Evolutionary conservation across 2,888 invertebrate genomes (phyloP).

Genomic region (Alloscopus bannaensis): DNA sequence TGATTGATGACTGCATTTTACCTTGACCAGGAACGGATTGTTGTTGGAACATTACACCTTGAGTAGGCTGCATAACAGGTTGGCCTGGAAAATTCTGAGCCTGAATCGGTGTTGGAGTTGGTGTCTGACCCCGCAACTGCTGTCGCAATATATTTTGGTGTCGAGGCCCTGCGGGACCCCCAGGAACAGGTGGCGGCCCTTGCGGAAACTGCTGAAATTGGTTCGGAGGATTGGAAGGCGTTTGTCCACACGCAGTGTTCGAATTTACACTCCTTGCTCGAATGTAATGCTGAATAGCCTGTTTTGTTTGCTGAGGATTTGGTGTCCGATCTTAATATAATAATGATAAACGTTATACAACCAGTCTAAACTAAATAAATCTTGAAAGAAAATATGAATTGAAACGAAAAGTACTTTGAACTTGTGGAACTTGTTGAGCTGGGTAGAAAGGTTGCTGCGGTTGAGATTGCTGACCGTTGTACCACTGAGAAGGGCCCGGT

Average conservation of each 20-base stretch:
- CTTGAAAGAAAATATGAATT: background rate
- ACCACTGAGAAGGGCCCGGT: conserved; percentile 70
- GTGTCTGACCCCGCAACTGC: conserved; percentile 69
- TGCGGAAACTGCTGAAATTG: conserved; percentile 71
- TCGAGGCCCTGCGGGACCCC: conserved; percentile 42
- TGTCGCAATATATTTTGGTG: conserved; percentile 71
- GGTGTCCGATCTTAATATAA: conserved; percentile 75
- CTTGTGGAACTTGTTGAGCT: conserved; percentile 52
- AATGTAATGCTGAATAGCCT: conserved; percentile 90
- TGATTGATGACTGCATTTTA: conserved; percentile 13
- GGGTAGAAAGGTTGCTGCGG: conserved; percentile 68
- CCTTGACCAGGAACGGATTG: conserved; percentile 75
- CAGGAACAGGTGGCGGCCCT: conserved; percentile 53
- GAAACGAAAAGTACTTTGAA: too few relatives aligned
- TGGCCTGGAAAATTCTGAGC: conserved; percentile 68
- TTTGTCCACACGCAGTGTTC: conserved; percentile 79
- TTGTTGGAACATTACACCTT: conserved; percentile 77
- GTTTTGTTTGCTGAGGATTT: conserved; percentile 82
- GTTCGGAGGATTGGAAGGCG: conserved; percentile 73
- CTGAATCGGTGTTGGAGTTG: conserved; percentile 59
- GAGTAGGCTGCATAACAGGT: conserved; percentile 69
- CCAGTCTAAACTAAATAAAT: background rate
- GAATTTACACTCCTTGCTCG: conserved; percentile 81
- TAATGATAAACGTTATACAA: background rate
- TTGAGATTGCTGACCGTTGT: conserved; percentile 62